Conservation (phyloP, 1,140 invertebrate species). For the Drepana arcuata region DNA sequence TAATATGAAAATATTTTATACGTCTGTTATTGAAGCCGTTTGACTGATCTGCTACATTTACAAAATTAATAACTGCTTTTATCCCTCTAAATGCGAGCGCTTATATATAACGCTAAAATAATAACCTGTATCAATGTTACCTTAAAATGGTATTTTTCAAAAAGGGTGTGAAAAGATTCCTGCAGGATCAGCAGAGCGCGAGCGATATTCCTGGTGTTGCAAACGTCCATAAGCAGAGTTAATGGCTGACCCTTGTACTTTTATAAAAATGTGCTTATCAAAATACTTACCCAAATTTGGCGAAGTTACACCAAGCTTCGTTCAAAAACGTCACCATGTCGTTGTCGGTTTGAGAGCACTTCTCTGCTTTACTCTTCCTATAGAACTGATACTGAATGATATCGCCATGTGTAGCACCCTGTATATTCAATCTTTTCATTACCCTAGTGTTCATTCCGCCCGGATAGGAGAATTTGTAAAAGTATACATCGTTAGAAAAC, state of each 20-base stretch:
- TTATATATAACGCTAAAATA: neutral
- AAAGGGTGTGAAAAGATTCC: too few relatives aligned
- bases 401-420: slow-evolving; percentile 75
- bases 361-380: slow-evolving; percentile 48
- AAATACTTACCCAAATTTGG: slow-evolving; percentile 74
- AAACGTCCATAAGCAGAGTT: too few relatives aligned
- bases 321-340: slow-evolving; percentile 60
- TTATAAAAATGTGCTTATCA: slow-evolving; percentile 3
- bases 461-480: slow-evolving; percentile 65
- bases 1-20: too few relatives aligned
- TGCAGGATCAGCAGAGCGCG: too few relatives aligned
- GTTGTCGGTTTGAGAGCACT: slow-evolving; percentile 34
- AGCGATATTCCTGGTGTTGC: too few relatives aligned
- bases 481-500: slow-evolving; percentile 39
- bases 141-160: neutral
- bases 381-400: slow-evolving; percentile 76
- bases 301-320: slow-evolving; percentile 80
- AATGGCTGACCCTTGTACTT: neutral
- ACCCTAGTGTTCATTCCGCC: slow-evolving; percentile 45
- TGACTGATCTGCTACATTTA: too few relatives aligned
- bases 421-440: slow-evolving; percentile 38
- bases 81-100: too few relatives aligned
- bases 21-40: too few relatives aligned
- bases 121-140: neutral
- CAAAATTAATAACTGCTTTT: too few relatives aligned